These are phyloP conservation scores for Pachyramphus minor DNA, from an alignment of 2,113 vertebrate genomes.

Conservation along the genomic window DNA sequence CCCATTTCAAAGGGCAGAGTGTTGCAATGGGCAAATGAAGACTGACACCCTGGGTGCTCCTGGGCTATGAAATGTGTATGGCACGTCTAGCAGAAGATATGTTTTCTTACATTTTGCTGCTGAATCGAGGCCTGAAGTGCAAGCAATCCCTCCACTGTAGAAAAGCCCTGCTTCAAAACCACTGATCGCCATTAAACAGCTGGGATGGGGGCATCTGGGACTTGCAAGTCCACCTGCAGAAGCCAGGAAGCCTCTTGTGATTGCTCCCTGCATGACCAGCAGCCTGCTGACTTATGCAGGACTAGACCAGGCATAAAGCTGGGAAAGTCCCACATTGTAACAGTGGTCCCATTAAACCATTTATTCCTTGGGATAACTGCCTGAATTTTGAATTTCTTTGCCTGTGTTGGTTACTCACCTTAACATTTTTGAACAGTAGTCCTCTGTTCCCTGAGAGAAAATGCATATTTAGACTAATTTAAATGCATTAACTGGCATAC, in stretches of 20 bases:
- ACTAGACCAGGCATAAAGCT: background rate
- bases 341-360: background rate
- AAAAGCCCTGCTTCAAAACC: background rate
- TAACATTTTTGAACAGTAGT: background rate
- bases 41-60: background rate
- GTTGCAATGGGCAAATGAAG: background rate
- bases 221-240: accelerated
- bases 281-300: background rate
- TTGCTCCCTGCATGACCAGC: accelerated
- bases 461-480: constrained; percentile 29
- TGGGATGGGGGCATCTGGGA: background rate
- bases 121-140: background rate
- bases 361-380: background rate
- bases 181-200: background rate
- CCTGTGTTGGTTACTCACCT: background rate
- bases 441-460: constrained; percentile 31
- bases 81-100: accelerated
- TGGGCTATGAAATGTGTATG: accelerated
- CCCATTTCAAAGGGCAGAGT: background rate
- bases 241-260: background rate
- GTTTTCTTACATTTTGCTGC: background rate
- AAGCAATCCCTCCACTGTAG: background rate
- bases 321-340: background rate
- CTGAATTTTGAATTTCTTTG: background rate
- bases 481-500: constrained; percentile 36